Evolutionary conservation across 2,888 invertebrate species (phyloP), one percentile per base, ranked within the genome.

Genomic region (Epinotia bilunana): DNA sequence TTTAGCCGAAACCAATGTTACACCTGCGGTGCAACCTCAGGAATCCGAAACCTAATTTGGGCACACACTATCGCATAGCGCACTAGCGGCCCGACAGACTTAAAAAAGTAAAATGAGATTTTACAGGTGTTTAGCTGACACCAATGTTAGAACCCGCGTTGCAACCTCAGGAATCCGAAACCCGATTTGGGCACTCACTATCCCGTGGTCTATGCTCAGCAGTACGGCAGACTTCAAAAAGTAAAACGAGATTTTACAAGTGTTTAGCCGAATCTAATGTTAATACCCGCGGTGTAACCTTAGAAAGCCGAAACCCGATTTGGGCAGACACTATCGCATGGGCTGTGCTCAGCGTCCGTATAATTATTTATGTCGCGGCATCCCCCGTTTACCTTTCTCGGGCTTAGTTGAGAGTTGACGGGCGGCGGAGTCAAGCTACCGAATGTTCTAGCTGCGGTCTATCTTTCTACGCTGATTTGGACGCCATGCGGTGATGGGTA

Each of bases 361-460:
- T 88, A 88, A 90, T 90, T 88, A 88, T 88, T 89, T 90, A 88
- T 85, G 85, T 85, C 79, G 79, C 81, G 79, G 80, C 80, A 80
- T 81, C 72, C 79, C 58, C 70, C 80, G 80, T 83, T 80, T 81
- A 79, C 79, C 77, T 74, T 43, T 72, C 63, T 64, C 63, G 57
- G 68, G 77, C 74, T 76, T 74, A 74, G 76, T 65, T 65, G 43
- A 61, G 67, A 61, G 74, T 71, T 71, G 71, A 74, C 74, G 74
- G 74, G 49, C 23, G 43, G 69, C 13, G 11, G 72, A 72, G 64
- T 68, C 58, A 46, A 23, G 46, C 20, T 64, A 23, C 57, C 28
- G 63, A 63, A 72, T 55, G 39, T 63, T 43, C 63, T 39, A 60
- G 12, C 57, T 64, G 72, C 28, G 64, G 72, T 72, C 16, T 53